A percentile compares a stretch with the other conserved stretches of the same genome.
Evolutionary conservation across 2,113 vertebrate species (phyloP).

Genomic region (Nymphicus hollandicus): DNA sequence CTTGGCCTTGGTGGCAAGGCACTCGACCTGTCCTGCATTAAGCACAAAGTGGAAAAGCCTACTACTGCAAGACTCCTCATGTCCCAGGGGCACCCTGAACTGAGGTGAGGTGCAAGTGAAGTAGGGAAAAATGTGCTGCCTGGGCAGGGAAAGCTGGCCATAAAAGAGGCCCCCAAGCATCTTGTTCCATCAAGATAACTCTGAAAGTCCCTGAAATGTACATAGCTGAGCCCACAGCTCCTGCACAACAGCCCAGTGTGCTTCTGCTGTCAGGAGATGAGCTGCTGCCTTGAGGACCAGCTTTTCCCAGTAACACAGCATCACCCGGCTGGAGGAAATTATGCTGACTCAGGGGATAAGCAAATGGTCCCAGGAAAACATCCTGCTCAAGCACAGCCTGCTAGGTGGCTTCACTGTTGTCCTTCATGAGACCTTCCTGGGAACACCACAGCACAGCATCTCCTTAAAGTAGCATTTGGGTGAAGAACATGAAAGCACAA

Average conservation of each 20-base stretch:
- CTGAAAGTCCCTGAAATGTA: neutral
- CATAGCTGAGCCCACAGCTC: neutral
- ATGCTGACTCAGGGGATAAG: neutral
- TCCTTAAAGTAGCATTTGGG: neutral
- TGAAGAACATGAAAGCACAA: neutral
- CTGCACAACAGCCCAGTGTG: neutral
- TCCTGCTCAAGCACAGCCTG: neutral
- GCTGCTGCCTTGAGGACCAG: neutral
- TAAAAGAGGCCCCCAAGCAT: neutral
- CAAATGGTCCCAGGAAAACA: neutral
- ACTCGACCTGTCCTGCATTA: neutral
- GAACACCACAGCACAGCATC: neutral
- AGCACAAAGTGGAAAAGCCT: neutral
- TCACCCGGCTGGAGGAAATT: neutral
- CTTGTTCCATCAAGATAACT: neutral
- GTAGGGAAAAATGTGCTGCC: neutral
- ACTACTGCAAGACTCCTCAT: accelerated
- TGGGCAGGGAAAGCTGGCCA: neutral
- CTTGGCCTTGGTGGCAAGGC: neutral
- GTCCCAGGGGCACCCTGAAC: neutral
- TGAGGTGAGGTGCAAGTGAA: neutral
- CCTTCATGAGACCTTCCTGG: neutral
- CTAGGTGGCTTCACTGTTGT: neutral
- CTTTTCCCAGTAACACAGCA: neutral
- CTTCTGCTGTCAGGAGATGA: neutral